A percentile compares a stretch with the other conserved stretches of the same genome.
These are phyloP conservation scores for Stictonetta naevosa DNA, from an alignment of 2,113 vertebrate species.

Conservation along the genomic window DNA sequence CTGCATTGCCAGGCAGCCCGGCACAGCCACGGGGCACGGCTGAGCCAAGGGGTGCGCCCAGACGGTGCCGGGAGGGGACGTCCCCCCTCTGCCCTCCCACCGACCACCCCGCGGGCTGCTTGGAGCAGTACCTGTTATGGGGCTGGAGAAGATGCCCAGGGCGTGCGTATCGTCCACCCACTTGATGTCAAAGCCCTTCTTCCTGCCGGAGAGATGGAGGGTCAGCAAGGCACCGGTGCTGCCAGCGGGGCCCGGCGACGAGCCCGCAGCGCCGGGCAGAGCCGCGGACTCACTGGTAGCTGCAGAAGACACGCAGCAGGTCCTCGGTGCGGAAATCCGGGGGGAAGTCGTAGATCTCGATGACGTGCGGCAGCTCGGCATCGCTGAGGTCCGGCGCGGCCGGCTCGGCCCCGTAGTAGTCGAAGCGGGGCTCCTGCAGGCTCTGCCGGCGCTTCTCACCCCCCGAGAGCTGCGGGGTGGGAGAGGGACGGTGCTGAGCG, in stretches of 20 bases:
- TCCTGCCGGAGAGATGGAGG: constrained; percentile 76
- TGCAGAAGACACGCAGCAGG: constrained; percentile 89
- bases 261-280: background rate
- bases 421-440: constrained; percentile 83
- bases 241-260: background rate
- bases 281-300: constrained; percentile 86
- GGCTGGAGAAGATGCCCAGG: constrained; percentile 93
- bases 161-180: constrained; percentile 93
- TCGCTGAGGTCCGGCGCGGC: constrained; percentile 82
- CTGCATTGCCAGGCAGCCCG: background rate
- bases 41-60: background rate
- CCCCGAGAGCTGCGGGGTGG: constrained; percentile 70
- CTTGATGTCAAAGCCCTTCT: constrained; percentile 95
- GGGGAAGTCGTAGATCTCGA: constrained; percentile 98
- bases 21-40: no score
- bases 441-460: constrained; percentile 70
- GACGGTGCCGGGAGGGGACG: background rate
- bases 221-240: background rate
- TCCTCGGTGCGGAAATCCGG: constrained; percentile 93
- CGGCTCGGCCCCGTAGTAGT: constrained; percentile 87
- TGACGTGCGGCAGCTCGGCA: constrained; percentile 91
- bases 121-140: constrained; percentile 85
- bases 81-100: background rate
- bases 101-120: background rate
- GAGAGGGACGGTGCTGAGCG: constrained; percentile 6